Evolutionary conservation across 2,888 invertebrate genomes (phyloP), one percentile per base, ranked within the genome.

Genomic region (Aethes cnicana): DNA sequence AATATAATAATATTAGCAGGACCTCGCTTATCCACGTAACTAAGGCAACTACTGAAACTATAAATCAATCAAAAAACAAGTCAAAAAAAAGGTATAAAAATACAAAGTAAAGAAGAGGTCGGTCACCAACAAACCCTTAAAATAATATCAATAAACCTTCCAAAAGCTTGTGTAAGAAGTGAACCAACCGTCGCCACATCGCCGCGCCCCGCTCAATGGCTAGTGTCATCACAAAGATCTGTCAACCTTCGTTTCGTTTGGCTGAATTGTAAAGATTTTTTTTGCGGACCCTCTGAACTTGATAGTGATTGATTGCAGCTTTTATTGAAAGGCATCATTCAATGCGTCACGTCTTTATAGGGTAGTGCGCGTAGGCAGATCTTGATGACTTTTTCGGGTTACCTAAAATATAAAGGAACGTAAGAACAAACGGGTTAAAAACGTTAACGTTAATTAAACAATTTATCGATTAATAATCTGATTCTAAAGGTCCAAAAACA

Each of bases 221-320:
- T 43, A 36, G 46, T 43, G 12, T 25, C 21, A 32, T 41, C 28
- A 47, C 52, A 43, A 44, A 55, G 47, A 53, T 32, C 52, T 52
- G 55, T 43, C 52, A 55, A 47, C 55, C 35, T 60, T 59, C 37
- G 58, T 62, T 66, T 63, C 59, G 32, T 57, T 37, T 46, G 49
- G 33, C 56, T 47, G 57, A 59, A 61, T 68, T 66, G 62, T 61
- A 55, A 60, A 67, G 62, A 69, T 62, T 66, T 69, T n/a, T 66
- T 69, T 66, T 72, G 64, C 63, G 21, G 63, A 64, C 67, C 61
- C 21, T 46, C 76, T 76, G 76, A 57, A 60, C 56, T 59, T 76
- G 79, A 78, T 71, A 69, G 74, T 72, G 78, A 78, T 78, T 76
- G 74, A 79, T 78, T 66, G 64, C 66, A 52, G 32, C 60, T 58